These are phyloP conservation scores for Taxidea taxus DNA, from an alignment of 2,113 vertebrate genomes.

Conservation along the genomic window DNA sequence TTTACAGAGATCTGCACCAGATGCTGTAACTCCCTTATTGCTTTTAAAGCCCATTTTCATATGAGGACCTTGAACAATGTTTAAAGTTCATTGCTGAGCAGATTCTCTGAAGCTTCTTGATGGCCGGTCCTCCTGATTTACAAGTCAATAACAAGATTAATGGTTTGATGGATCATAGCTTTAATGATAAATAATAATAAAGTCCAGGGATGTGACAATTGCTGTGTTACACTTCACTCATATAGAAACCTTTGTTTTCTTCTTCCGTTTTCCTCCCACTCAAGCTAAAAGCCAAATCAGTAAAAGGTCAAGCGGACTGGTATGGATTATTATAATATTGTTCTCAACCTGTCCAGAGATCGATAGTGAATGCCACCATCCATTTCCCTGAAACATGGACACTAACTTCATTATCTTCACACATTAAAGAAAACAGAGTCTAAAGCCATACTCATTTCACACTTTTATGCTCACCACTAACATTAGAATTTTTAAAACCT, in stretches of 20 bases:
- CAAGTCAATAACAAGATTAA: conserved; percentile 48
- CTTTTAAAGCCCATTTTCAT: neutral
- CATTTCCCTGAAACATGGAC: conserved; percentile 68
- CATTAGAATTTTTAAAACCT: conserved; percentile 24
- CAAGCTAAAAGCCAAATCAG: conserved; percentile 71
- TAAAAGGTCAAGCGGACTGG: conserved; percentile 74
- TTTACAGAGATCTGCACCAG: neutral
- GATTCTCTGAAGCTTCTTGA: neutral
- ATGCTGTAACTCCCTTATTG: neutral
- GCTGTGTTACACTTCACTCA: neutral
- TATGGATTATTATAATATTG: conserved; percentile 77
- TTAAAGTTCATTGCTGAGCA: neutral
- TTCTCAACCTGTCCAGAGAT: conserved; percentile 66
- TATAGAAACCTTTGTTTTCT: conserved; percentile 16
- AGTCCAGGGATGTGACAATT: conserved; percentile 39
- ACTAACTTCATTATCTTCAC: conserved; percentile 68
- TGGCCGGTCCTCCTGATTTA: neutral
- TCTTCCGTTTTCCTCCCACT: conserved; percentile 54
- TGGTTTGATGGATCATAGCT: conserved; percentile 46
- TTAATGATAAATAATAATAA: conserved; percentile 67
- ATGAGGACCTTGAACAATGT: conserved; percentile 13
- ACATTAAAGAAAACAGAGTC: neutral
- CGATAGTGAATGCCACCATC: conserved; percentile 75
- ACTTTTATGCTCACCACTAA: conserved; percentile 3
- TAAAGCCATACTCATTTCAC: neutral